Evolutionary conservation across 2,888 invertebrate genomes (phyloP), one percentile per base, ranked within the genome.

Genomic region (Rhorus exstirpatorius): DNA sequence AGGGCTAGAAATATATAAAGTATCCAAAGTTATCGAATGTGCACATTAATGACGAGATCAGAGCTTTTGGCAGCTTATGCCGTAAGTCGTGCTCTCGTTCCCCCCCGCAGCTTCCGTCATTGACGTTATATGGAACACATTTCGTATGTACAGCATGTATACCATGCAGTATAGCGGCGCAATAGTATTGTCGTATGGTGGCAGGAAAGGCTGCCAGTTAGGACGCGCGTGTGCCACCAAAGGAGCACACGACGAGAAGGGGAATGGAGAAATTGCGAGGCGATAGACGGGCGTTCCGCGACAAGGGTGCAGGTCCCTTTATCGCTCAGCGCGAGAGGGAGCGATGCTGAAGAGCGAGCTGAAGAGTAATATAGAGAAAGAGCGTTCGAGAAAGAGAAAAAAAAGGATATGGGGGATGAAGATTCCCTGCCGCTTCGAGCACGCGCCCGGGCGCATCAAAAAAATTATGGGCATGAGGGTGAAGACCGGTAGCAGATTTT

Each of bases 401-500:
- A 24, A 44, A 67, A 17, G 12, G 8, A 49, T 35, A 24, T 35
- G 60, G 51, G 44, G 60, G 51, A 35, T 38, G 61, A 26, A 82
- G 79, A 84, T 78, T 71, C 72, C 70, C 63, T 19, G 71, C 35
- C 49, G 79, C 65, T 79, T 12, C 81, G 72, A 55, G 81, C 81
- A 67, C 61, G 81, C 60, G 60, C 61, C 12, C 51, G 53, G 21
- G 38, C 74, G 82, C 75, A 71, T 65, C 68, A 61, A 61, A 55
- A n/a, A 77, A 81, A 80, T 79, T 84, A 84, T 78, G 55, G 65
- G 60, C 58, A 71, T 60, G 60, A 81, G 84, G 78, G 83, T 76
- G 83, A 79, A 78, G 83, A 84, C 83, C 81, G 41, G 83, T 79
- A 84, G 83, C 84, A 84, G 78, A 84, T 84, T 84, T 84, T 84